A percentile compares a stretch with the other conserved stretches of the same genome.
Conservation (phyloP, 2,113 vertebrate species). For the Myotis yumanensis region DNA sequence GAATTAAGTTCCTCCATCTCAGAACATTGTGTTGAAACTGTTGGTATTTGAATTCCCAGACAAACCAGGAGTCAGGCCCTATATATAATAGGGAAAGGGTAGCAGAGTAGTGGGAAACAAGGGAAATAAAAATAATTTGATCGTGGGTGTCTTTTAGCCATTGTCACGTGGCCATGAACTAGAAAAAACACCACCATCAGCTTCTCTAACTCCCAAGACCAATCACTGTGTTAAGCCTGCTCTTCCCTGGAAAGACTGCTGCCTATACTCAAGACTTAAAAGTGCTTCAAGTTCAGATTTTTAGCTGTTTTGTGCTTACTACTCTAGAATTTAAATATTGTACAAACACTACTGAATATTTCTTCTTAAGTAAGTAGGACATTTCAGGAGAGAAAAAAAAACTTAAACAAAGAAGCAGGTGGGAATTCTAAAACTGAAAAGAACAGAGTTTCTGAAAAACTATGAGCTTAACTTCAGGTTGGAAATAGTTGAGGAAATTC, state of each 20-base stretch:
- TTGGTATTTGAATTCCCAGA: neutral
- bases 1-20: neutral
- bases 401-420: neutral
- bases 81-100: neutral
- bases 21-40: neutral
- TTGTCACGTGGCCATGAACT: neutral
- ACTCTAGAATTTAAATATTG: neutral
- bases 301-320: neutral
- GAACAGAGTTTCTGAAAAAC: neutral
- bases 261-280: neutral
- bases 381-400: neutral
- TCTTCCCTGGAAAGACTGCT: neutral
- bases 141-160: neutral
- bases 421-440: neutral
- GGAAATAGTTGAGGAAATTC: neutral
- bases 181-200: neutral
- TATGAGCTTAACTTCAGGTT: neutral
- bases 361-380: neutral
- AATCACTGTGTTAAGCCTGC: neutral
- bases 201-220: neutral
- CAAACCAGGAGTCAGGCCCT: neutral
- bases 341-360: neutral
- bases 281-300: neutral
- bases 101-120: neutral
- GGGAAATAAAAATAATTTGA: neutral